Base-by-base conservation (phyloP, 2,113 vertebrate species). In the Labeo rohita region DNA sequence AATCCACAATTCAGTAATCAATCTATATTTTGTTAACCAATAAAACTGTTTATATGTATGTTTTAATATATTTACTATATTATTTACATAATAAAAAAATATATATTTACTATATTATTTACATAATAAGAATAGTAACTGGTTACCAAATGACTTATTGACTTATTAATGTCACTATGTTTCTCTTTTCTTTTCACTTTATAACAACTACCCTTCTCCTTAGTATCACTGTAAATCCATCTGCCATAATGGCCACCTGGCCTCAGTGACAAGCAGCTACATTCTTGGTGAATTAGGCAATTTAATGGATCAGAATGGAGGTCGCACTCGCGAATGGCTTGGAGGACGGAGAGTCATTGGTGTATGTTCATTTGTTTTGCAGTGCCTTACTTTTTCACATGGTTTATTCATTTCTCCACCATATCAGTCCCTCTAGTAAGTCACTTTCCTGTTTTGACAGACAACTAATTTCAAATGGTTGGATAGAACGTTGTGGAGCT, bases 401-500 rank as follows among this genome's bases (percentile, higher is more conserved):
- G 15, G 10, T 56, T 52, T 36, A 49, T 54, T 36, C 5, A 23
- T 70, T 68, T 70, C 34, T 23, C n/a, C 45, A 52, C 2, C 12
- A 81, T 54, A 56, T 21, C 10, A 2, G 1, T 28, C 49, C 61
- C 36, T 74, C 12, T 28, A 28, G 28, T 28, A 28, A 54, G 49
- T 28, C 8, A 34, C 49, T 43, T 78, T 47, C 70, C 83, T 81
- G 34, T 5, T 74, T 34, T 88, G 6, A 87, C 88, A 94, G 94
- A 91, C 88, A 1, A 79, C 76, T 6, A 84, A 87, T 63, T 94
- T 94, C 6, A 28, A 90, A 85, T 94, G 94, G 93, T 68, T 93
- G 91, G 93, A 94, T 10, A 91, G 93, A 47, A 86, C 89, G n/a
- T 68, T 3, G 0, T 94, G 93, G 92, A 10, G 2, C 18, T 92